Conservation (phyloP, 2,797 vertebrate species). For the Aulostomus chinensis region DNA sequence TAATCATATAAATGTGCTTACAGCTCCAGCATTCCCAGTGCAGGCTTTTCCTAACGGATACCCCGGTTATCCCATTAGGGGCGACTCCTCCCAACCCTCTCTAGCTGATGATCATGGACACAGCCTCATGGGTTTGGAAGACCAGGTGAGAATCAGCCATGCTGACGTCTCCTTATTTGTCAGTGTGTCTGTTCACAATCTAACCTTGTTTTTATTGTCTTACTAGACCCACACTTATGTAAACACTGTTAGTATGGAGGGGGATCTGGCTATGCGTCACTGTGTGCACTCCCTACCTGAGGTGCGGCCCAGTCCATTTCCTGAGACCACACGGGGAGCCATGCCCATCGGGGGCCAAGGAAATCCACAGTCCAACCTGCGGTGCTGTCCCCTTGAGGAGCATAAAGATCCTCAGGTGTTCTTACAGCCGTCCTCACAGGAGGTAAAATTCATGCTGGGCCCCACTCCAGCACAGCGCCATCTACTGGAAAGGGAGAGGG, state of each 20-base stretch:
- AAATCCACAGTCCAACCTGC: constrained; percentile 75
- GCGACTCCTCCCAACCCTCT: constrained; percentile 87
- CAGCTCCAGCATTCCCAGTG: constrained; percentile 89
- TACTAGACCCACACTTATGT: constrained; percentile 96
- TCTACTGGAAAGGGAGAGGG: constrained; percentile 82
- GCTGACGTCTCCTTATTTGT: neutral
- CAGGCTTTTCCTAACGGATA: constrained; percentile 95
- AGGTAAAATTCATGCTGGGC: constrained; percentile 95
- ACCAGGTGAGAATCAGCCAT: constrained; percentile 83
- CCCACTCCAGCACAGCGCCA: constrained; percentile 87
- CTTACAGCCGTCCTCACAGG: constrained; percentile 87
- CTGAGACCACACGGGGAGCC: constrained; percentile 75
- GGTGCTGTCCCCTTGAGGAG: constrained; percentile 86
- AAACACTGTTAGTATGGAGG: constrained; percentile 91
- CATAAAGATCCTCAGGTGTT: constrained; percentile 91
- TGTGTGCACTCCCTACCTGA: constrained; percentile 93
- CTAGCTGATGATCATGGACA: constrained; percentile 91
- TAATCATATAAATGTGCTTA: constrained; percentile 24
- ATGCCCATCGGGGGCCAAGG: constrained; percentile 71
- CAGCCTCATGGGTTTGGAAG: constrained; percentile 90
- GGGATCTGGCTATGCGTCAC: constrained; percentile 88
- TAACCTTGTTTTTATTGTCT: constrained; percentile 7
- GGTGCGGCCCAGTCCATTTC: constrained; percentile 83
- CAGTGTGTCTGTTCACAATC: neutral
- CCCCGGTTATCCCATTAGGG: constrained; percentile 88